These are phyloP conservation scores for Gambusia affinis DNA, from an alignment of 2,113 vertebrate genomes.

Conservation along the genomic window DNA sequence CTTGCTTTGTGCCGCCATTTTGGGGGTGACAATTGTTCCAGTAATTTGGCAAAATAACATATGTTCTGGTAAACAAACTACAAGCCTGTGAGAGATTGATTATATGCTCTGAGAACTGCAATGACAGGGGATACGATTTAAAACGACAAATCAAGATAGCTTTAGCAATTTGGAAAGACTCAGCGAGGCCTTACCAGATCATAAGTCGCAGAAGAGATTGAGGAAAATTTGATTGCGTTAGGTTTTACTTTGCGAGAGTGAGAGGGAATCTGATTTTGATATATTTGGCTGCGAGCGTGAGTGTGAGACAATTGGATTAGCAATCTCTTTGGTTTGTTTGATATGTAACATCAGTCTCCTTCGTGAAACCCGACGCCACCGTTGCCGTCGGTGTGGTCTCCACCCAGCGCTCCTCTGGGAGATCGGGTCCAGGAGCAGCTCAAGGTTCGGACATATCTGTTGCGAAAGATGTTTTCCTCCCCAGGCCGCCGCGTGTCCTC, in stretches of 20 bases:
- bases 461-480: slow-evolving; percentile 53
- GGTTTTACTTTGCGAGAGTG: slow-evolving; percentile 77
- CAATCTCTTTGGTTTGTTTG: slow-evolving; percentile 80
- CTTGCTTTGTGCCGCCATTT: background rate
- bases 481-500: slow-evolving; percentile 8
- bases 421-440: slow-evolving; percentile 35
- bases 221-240: slow-evolving; percentile 68
- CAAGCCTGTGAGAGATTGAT: slow-evolving; percentile 1
- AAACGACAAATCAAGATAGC: slow-evolving; percentile 58
- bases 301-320: slow-evolving; percentile 79
- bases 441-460: slow-evolving; percentile 28
- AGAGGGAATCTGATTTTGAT: slow-evolving; percentile 81
- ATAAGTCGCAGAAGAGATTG: slow-evolving; percentile 63
- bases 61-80: slow-evolving; percentile 24
- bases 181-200: slow-evolving; percentile 47
- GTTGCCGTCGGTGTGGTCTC: slow-evolving; percentile 59
- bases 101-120: slow-evolving; percentile 24
- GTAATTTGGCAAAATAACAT: background rate
- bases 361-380: slow-evolving; percentile 72
- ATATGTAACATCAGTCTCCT: slow-evolving; percentile 80
- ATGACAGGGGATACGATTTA: slow-evolving; percentile 43
- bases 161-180: slow-evolving; percentile 57
- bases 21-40: background rate
- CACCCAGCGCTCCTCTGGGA: slow-evolving; percentile 57
- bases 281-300: slow-evolving; percentile 77